Evolutionary conservation across 2,797 vertebrate genomes (phyloP), one percentile per base, ranked within the genome.

Genomic region (Halcyon badia): DNA sequence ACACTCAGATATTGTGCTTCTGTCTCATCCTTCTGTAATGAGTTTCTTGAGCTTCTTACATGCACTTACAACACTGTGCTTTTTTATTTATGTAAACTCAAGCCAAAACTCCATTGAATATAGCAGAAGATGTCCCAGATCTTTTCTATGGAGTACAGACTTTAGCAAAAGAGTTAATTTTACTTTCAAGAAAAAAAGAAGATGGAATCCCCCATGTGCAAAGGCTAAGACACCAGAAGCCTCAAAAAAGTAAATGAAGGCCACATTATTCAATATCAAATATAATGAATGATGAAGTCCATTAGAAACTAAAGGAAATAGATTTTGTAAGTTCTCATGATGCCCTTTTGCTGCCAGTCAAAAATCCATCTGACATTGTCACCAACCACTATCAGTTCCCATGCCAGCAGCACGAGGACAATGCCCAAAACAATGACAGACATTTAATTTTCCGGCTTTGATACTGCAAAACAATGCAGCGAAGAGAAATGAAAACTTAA

Each of bases 401-500:
- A 1, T 60, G 70, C 87, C 70, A 96, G 90, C 73, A 89, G 60
- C 62, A 46, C 37, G 1, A 88, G 54, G 80, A 84, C 83, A 84
- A 86, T 82, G 48, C 65, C 62, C 72, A 80, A 70, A 87, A 39
- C 87, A 95, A 70, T 28, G 65, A 37, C 83, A 96, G 21, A 48
- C 91, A 89, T 85, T 82, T 93, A 44, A 73, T 89, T 95, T 87
- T 49, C 61, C 83, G 60, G 35, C 89, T 89, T 93, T 92, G 62
- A 88, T 95, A 76, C 20, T 72, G 51, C 51, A 80, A 96, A 95
- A 95, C 82, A 76, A 75, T 83, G 61, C 52, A 90, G 44, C 24
- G 78, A 94, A 90, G 85, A 79, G 77, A 93, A 93, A 94, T 49
- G 44, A 77, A 91, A 94, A 86, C 61, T 87, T 87, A 82, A 95